Evolutionary conservation across 2,888 invertebrate species (phyloP), one percentile per base, ranked within the genome.

Genomic region (Ochropacha duplaris): DNA sequence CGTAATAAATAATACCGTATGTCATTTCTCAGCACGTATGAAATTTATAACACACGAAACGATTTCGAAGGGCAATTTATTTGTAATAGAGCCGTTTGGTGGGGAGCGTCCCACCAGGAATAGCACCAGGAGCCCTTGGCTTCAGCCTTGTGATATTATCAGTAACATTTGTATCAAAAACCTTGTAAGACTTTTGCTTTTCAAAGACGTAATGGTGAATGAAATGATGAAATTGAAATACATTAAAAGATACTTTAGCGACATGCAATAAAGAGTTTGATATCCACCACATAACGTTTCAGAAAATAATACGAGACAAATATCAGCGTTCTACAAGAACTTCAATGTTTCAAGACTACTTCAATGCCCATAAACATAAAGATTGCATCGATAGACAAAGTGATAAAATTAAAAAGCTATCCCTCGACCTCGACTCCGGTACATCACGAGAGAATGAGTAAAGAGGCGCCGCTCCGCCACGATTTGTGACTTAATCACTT

Each of bases 1-100:
- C 74, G 86, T 89, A 88, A 91, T 92, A 92, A 92, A 92, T 92
- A 91, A 89, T 88, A 85, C 91, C 92, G 90, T 91, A 91, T 92
- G 92, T 92, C 92, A 90, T 92, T 92, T 92, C 92, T 90, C 92
- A 92, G 92, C 92, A 92, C 90, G 92, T 92, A 92, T 92, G 91
- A 89, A 90, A 91, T 90, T 90, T 92, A 91, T 92, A 92, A 88
- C 90, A 85, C 86, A 82, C 85, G 86, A 80, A 87, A 79, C 86
- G 81, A 84, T 87, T 86, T 84, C 85, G 85, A 83, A 86, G 84
- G 89, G 89, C 90, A 90, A 92, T 92, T 91, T 92, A 92, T 92
- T 90, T 90, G 88, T 92, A 90, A 92, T 92, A 88, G 88, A 87
- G 85, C 83, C 60, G 81, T 83, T 81, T 76, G 76, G 79, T 80